Evolutionary conservation across 2,797 vertebrate species (phyloP).

Genomic region (Fundulus diaphanus): DNA sequence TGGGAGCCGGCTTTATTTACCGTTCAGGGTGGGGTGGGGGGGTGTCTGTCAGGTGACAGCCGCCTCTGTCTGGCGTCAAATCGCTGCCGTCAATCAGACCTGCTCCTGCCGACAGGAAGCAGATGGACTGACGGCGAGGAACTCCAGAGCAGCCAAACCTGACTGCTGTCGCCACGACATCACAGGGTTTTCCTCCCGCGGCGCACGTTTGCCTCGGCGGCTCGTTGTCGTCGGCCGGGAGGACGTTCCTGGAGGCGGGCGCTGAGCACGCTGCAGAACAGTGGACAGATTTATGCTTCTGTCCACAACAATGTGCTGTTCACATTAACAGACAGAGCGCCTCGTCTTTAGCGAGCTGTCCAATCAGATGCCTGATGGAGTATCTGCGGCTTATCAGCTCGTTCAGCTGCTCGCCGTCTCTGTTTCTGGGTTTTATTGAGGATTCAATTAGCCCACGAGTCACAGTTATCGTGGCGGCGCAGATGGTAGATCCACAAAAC

Average conservation of each 20-base stretch:
- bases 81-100: constrained; percentile 23
- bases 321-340: constrained; percentile 19
- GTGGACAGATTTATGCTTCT: neutral
- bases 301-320: neutral
- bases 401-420: constrained; percentile 54
- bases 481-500: constrained; percentile 58
- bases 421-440: constrained; percentile 33
- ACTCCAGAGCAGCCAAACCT: neutral
- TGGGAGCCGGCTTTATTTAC: neutral
- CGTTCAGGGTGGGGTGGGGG: neutral
- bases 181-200: neutral
- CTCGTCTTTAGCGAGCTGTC: constrained; percentile 38
- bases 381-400: constrained; percentile 58
- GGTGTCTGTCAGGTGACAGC: too few species aligned
- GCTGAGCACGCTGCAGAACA: neutral
- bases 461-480: constrained; percentile 62
- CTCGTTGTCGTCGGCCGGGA: too few species aligned
- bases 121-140: neutral
- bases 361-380: constrained; percentile 58
- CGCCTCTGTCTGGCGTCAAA: neutral
- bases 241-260: too few species aligned
- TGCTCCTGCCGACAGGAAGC: constrained; percentile 14
- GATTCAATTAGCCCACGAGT: constrained; percentile 57
- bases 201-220: too few species aligned
- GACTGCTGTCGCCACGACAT: constrained; percentile 15